phyloP scores from a whole-genome alignment of 2,888 invertebrate genomes.

The Himalopsyche japonica region DNA sequence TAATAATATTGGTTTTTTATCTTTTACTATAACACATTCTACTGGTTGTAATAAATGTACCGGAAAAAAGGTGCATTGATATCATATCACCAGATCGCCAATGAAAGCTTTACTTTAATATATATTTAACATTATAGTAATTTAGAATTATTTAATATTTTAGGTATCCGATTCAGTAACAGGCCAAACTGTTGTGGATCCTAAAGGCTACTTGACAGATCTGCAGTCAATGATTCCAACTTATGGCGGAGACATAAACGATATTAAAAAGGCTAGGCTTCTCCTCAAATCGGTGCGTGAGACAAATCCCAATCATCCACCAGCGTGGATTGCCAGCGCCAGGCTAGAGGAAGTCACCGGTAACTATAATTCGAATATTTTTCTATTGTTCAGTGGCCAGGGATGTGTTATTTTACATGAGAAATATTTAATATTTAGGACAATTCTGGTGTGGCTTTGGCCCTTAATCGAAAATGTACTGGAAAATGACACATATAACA shows the following conservation, averaged over 20 bases:
- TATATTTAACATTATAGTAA: no score
- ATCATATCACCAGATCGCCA: no score
- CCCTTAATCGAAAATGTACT: no score
- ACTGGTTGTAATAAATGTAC: no score
- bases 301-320: slow-evolving; percentile 98
- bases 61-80: no score
- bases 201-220: slow-evolving; percentile 99
- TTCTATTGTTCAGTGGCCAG: no score
- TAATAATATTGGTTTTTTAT: neutral
- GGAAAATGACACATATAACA: no score
- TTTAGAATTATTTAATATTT: no score
- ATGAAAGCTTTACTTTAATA: no score
- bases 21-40: neutral
- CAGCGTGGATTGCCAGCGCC: slow-evolving; percentile 99
- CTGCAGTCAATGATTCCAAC: slow-evolving; percentile 99
- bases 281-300: slow-evolving; percentile 94
- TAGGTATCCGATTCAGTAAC: slow-evolving; percentile 94
- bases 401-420: no score
- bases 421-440: no score
- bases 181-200: slow-evolving; percentile 99
- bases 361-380: slow-evolving; percentile 45
- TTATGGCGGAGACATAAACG: slow-evolving; percentile 96
- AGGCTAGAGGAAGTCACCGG: slow-evolving; percentile 97
- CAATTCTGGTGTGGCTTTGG: no score
- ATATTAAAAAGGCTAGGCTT: slow-evolving; percentile 95